Evolutionary conservation across 2,113 vertebrate genomes (phyloP), one percentile per base, ranked within the genome.

Genomic region (Embiotoca jacksoni): DNA sequence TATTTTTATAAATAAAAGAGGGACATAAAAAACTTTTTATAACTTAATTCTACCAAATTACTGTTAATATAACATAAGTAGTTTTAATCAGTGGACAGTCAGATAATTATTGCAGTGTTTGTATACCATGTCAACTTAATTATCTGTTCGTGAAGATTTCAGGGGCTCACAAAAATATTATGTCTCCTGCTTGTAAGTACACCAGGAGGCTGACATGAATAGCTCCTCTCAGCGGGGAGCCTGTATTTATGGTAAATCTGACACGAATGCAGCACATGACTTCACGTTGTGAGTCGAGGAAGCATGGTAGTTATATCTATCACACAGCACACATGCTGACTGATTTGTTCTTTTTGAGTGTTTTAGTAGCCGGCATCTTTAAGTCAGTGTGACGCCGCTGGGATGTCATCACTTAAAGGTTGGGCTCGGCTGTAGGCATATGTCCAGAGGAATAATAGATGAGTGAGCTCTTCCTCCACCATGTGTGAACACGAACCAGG

Each of bases 171-270:
- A 15, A 76, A 76, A 72, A 16, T 23, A 23, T 1, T 41, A 41
- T 33, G 31, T 36, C 46, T 70, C 32, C 47, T 7, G 1, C 36
- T 15, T 72, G 75, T 71, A 46, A 46, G 55, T 74, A 14, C 65
- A 71, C 30, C 55, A 78, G 64, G 32, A 23, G 58, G 62, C 33
- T 60, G 66, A 63, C 30, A 6, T 55, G 33, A 60, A 53, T 23
- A 59, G 36, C 53, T 75, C 35, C 15, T 50, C 74, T 71, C 80
- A 60, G 69, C 30, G 1, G 50, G 77, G 31, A 44, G 60, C 36
- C 16, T 60, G 68, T 63, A 53, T 36, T 67, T 57, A 60, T 78
- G 74, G 13, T 79, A 70, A 82, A 80, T 84, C 47, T 52, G 47
- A 65, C 67, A 63, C 52, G 14, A 53, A 71, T 49, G 33, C 33